Conservation (phyloP, 2,888 invertebrate species). For the Leistus spinibarbis region DNA sequence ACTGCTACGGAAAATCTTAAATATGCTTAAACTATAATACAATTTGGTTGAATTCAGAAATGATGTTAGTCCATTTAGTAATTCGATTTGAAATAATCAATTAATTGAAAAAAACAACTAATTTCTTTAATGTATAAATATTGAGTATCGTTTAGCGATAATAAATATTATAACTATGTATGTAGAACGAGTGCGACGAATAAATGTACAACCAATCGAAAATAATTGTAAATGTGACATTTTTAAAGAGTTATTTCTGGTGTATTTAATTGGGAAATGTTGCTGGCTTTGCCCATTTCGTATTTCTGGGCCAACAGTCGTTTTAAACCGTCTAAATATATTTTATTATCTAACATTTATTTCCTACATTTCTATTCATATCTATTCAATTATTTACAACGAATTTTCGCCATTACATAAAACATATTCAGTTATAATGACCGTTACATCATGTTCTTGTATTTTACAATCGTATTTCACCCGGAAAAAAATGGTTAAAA, state of each 20-base stretch:
- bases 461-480: neutral
- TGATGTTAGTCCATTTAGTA: too few relatives aligned
- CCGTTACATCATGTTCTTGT: neutral
- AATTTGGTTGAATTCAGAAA: too few relatives aligned
- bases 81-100: neutral
- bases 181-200: neutral
- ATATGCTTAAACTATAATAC: neutral
- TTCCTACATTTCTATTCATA: neutral
- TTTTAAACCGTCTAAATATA: neutral
- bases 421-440: neutral
- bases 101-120: neutral
- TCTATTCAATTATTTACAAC: neutral
- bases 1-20: too few relatives aligned
- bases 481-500: neutral
- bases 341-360: neutral
- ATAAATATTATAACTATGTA: neutral
- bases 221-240: neutral
- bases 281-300: neutral
- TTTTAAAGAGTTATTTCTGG: neutral
- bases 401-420: neutral
- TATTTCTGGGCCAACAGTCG: neutral
- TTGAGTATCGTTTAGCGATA: neutral
- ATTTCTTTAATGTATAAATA: neutral
- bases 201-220: neutral
- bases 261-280: neutral